A percentile compares a stretch with the other conserved stretches of the same genome.
Conservation (phyloP, 1,140 invertebrate genomes). For the Trachelipus rathkii region DNA sequence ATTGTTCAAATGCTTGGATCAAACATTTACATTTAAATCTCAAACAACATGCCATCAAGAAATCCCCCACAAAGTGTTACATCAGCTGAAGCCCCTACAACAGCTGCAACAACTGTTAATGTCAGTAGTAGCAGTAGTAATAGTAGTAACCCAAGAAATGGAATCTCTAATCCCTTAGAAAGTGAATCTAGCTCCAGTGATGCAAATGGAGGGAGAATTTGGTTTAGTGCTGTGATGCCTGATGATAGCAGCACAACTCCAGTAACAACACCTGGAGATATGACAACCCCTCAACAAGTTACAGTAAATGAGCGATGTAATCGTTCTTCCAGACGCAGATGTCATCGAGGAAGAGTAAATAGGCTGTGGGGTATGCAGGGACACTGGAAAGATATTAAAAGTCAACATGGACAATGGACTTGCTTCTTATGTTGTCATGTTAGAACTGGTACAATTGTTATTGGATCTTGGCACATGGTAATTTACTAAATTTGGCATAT, state of each 20-base stretch:
- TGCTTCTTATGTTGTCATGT: slow-evolving; percentile 80
- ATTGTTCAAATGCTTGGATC: no score
- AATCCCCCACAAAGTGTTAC: no score
- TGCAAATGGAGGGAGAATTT: not conserved
- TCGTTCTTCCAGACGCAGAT: not conserved
- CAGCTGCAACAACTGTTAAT: no score
- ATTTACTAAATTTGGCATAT: slow-evolving; percentile 47
- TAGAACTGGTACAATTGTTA: slow-evolving; percentile 70
- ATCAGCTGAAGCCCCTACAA: no score
- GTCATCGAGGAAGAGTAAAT: not conserved
- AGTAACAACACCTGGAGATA: not conserved
- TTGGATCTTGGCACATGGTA: slow-evolving; percentile 77
- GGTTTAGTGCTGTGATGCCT: not conserved
- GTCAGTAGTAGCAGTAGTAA: not conserved
- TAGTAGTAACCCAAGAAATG: not conserved
- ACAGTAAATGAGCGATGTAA: not conserved
- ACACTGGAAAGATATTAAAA: slow-evolving; percentile 21
- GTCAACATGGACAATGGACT: slow-evolving; percentile 55
- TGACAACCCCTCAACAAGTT: not conserved
- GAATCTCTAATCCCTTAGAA: not conserved
- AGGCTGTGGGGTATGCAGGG: not conserved
- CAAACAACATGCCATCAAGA: no score
- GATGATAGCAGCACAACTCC: not conserved
- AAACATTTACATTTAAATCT: no score
- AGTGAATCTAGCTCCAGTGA: not conserved